These are phyloP conservation scores for Plebejus melissa DNA, from an alignment of 2,888 invertebrate genomes.

Conservation along the genomic window DNA sequence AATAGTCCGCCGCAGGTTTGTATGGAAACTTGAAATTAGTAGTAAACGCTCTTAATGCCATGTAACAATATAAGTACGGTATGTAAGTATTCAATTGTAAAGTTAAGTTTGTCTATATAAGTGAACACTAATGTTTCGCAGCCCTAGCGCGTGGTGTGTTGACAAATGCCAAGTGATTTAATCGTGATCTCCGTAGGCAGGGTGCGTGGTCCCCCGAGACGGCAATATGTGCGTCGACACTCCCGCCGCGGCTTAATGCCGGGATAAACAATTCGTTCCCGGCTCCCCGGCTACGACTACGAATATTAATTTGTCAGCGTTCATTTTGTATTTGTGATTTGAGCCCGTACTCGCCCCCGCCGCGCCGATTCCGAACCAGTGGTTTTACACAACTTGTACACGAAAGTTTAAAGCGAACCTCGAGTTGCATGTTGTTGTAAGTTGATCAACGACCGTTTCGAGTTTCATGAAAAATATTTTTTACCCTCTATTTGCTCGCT, in stretches of 20 bases:
- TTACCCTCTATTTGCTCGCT: constrained; percentile 12
- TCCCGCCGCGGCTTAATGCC: constrained; percentile 59
- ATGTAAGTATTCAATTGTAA: too few species aligned
- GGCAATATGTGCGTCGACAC: constrained; percentile 62
- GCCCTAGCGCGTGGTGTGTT: constrained; percentile 43
- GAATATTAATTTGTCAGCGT: constrained; percentile 61
- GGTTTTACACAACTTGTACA: not conserved
- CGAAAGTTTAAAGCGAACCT: not conserved
- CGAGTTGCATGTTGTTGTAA: not conserved
- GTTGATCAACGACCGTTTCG: not conserved
- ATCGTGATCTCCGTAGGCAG: constrained; percentile 56
- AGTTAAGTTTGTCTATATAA: not conserved
- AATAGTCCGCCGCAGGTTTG: too few species aligned
- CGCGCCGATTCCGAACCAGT: not conserved
- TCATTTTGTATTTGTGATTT: constrained; percentile 33
- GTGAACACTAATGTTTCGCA: not conserved
- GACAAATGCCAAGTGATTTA: constrained; percentile 60
- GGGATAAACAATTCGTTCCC: constrained; percentile 69
- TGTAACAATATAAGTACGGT: too few species aligned
- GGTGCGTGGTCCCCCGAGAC: constrained; percentile 47
- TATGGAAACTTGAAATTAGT: too few species aligned
- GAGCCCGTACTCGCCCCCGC: not conserved
- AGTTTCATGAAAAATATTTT: constrained; percentile 15
- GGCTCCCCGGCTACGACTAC: constrained; percentile 55
- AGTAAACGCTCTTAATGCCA: too few species aligned